Evolutionary conservation across 2,888 invertebrate species (phyloP).

Genomic region (Meiosimyza decipiens): DNA sequence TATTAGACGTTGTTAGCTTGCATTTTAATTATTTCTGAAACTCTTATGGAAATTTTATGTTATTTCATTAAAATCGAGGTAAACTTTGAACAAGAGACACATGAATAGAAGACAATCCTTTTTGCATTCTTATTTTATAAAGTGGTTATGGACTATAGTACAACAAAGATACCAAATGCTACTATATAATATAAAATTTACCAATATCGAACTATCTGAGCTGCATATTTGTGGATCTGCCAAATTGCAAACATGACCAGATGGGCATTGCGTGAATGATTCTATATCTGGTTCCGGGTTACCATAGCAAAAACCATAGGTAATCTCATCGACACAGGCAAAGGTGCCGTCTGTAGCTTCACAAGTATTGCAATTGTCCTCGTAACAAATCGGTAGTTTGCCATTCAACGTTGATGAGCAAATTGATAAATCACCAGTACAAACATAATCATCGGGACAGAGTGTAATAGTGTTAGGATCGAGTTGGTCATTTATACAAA

Average conservation of each 20-base stretch:
- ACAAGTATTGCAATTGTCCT: slow-evolving; percentile 44
- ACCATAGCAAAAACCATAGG: slow-evolving; percentile 49
- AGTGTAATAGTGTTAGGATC: slow-evolving; percentile 22
- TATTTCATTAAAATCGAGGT: too few species aligned
- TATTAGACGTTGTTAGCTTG: too few species aligned
- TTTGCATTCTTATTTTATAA: too few species aligned
- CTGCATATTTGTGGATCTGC: slow-evolving; percentile 42
- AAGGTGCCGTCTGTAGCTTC: slow-evolving; percentile 35
- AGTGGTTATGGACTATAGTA: too few species aligned
- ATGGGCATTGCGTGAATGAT: slow-evolving; percentile 41
- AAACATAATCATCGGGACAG: slow-evolving; percentile 45
- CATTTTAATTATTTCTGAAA: too few species aligned
- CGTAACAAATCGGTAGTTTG: slow-evolving; percentile 43
- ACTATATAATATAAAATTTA: background rate
- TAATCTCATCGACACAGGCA: slow-evolving; percentile 45
- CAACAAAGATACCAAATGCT: too few species aligned
- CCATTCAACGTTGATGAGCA: slow-evolving; percentile 40
- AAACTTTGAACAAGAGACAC: too few species aligned
- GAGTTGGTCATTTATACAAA: slow-evolving; percentile 43
- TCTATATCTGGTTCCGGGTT: slow-evolving; percentile 23
- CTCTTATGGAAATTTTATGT: too few species aligned
- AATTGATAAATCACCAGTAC: slow-evolving; percentile 42
- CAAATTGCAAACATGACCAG: slow-evolving; percentile 45
- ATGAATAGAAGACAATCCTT: too few species aligned
- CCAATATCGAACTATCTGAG: background rate